A percentile compares a stretch with the other conserved stretches of the same genome.
These are phyloP conservation scores for Salmo trutta DNA, from an alignment of 2,797 vertebrate genomes.

Conservation along the genomic window DNA sequence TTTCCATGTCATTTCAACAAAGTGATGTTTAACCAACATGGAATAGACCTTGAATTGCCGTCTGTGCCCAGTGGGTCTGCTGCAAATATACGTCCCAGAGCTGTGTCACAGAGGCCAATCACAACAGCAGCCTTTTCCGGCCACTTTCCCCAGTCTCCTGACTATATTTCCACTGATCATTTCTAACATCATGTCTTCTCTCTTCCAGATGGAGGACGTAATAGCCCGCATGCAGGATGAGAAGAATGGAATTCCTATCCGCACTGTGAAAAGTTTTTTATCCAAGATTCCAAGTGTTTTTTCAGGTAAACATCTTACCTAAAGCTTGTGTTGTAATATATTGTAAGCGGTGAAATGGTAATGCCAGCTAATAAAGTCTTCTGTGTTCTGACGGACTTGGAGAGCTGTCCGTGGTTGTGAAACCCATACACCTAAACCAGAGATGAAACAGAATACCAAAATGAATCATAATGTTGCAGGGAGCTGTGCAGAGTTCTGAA, in stretches of 20 bases:
- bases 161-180: not conserved
- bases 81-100: not conserved
- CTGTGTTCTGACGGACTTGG: conserved; percentile 14
- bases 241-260: conserved; percentile 95
- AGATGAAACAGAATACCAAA: conserved; percentile 9
- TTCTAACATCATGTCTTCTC: conserved; percentile 20
- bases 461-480: too few species aligned
- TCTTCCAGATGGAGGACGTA: conserved; percentile 92
- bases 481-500: conserved; percentile 11
- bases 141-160: not conserved
- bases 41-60: too few species aligned
- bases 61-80: not conserved
- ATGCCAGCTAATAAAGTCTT: too few species aligned
- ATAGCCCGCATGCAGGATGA: conserved; percentile 97
- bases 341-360: too few species aligned
- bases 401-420: conserved; percentile 44
- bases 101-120: not conserved
- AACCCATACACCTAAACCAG: not conserved
- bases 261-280: conserved; percentile 97
- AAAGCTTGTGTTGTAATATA: not conserved
- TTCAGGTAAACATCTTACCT: conserved; percentile 83
- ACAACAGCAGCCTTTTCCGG: not conserved
- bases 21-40: too few species aligned
- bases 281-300: conserved; percentile 98
- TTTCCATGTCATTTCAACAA: too few species aligned